Conservation (phyloP, 2,797 vertebrate genomes). For the Craterocephalus amniculus region DNA sequence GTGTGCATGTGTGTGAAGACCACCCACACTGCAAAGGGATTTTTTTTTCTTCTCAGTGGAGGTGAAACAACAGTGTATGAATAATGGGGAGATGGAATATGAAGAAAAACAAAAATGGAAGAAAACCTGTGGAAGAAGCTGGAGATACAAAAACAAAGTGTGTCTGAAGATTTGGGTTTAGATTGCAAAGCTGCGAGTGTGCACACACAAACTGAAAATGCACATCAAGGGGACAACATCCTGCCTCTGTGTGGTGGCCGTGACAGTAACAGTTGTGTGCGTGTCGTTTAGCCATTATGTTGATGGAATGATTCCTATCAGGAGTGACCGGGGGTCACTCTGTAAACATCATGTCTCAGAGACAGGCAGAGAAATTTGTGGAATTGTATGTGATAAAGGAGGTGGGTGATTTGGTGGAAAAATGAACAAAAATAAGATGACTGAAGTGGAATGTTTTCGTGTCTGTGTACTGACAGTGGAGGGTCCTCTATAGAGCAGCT, state of each 20-base stretch:
- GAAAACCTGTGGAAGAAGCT: slow-evolving; percentile 29
- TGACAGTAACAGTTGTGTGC: slow-evolving; percentile 71
- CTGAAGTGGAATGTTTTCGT: slow-evolving; percentile 28
- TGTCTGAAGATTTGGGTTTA: slow-evolving; percentile 9
- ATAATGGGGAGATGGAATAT: slow-evolving; percentile 48
- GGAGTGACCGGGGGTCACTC: slow-evolving; percentile 73
- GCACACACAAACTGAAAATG: background rate
- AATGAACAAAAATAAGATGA: slow-evolving; percentile 40
- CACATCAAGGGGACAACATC: slow-evolving; percentile 59
- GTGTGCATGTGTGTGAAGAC: slow-evolving; percentile 67
- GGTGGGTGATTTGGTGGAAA: slow-evolving; percentile 2
- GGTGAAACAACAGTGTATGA: slow-evolving; percentile 58
- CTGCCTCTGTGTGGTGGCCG: slow-evolving; percentile 58
- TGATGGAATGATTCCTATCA: slow-evolving; percentile 82
- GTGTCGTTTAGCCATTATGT: slow-evolving; percentile 79
- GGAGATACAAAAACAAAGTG: slow-evolving; percentile 5
- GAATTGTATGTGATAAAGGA: slow-evolving; percentile 26
- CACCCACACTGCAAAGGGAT: slow-evolving; percentile 79
- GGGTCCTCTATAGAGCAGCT: slow-evolving; percentile 65
- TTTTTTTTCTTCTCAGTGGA: slow-evolving; percentile 58
- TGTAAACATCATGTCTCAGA: slow-evolving; percentile 79
- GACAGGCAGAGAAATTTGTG: slow-evolving; percentile 29
- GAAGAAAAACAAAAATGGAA: slow-evolving; percentile 14
- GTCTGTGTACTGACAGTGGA: slow-evolving; percentile 54
- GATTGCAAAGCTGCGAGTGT: background rate